Evolutionary conservation across 2,113 vertebrate genomes (phyloP).

Genomic region (Castor canadensis): DNA sequence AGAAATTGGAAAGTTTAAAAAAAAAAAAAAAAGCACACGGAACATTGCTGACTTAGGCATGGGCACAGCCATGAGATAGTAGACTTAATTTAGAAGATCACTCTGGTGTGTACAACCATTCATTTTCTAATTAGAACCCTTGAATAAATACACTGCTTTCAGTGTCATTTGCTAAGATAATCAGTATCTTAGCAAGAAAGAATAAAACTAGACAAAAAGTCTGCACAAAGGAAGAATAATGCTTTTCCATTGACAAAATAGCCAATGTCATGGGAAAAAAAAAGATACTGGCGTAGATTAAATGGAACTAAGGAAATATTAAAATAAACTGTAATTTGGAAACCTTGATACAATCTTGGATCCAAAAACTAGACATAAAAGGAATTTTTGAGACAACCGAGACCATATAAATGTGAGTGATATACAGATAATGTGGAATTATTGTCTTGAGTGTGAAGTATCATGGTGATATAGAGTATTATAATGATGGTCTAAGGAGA

Average conservation of each 20-base stretch:
- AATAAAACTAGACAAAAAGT: neutral
- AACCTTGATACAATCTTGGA: neutral
- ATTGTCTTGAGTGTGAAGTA: neutral
- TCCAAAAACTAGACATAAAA: neutral
- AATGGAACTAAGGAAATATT: neutral
- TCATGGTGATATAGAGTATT: neutral
- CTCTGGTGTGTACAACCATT: neutral
- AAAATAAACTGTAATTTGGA: neutral
- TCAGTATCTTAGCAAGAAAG: neutral
- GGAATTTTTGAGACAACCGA: neutral
- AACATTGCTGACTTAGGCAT: neutral
- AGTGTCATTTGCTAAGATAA: neutral
- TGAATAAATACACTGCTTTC: slow-evolving; percentile 26
- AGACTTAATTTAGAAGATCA: neutral
- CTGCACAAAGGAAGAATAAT: neutral
- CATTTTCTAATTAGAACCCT: neutral
- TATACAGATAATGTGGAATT: neutral
- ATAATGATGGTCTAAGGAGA: neutral
- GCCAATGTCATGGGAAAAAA: neutral
- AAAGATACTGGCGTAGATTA: neutral
- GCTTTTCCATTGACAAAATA: neutral
- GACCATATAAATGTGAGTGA: neutral
- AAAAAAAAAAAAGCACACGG: neutral
- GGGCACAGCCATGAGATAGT: neutral
- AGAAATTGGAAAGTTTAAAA: neutral